A percentile compares a stretch with the other conserved stretches of the same genome.
Evolutionary conservation across 1,140 invertebrate genomes (phyloP).

Genomic region (Dolichoris vasculosae): DNA sequence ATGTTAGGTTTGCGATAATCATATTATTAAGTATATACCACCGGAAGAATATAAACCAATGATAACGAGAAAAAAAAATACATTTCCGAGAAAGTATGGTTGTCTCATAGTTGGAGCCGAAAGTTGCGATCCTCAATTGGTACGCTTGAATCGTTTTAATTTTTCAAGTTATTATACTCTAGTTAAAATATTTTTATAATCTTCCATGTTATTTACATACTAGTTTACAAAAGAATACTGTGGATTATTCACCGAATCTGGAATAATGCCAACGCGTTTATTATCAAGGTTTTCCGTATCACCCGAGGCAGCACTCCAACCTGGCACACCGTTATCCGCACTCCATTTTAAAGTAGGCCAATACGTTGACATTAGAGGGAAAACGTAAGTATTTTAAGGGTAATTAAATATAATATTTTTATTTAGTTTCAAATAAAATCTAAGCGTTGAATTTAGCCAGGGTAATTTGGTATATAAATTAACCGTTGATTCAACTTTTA

Average conservation of each 20-base stretch:
- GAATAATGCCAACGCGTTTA: constrained; percentile 91
- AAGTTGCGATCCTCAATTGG: constrained; percentile 85
- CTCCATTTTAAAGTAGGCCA: constrained; percentile 94
- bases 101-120: constrained; percentile 92
- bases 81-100: constrained; percentile 76
- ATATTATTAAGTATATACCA: constrained; percentile 93
- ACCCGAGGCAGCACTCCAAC: constrained; percentile 88
- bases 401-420: too few relatives aligned
- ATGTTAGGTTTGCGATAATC: constrained; percentile 92
- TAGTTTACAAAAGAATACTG: constrained; percentile 92
- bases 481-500: too few relatives aligned
- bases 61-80: constrained; percentile 64
- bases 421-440: constrained; percentile 37
- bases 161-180: neutral
- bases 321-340: constrained; percentile 92
- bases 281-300: constrained; percentile 90
- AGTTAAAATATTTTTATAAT: neutral
- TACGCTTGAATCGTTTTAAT: constrained; percentile 58
- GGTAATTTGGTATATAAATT: too few relatives aligned
- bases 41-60: constrained; percentile 85
- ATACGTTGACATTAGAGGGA: constrained; percentile 90
- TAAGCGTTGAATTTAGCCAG: neutral
- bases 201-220: constrained; percentile 44
- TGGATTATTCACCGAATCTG: constrained; percentile 88
- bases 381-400: constrained; percentile 84